Conservation (phyloP, 2,797 vertebrate species). For the Pogonophryne albipinna region DNA sequence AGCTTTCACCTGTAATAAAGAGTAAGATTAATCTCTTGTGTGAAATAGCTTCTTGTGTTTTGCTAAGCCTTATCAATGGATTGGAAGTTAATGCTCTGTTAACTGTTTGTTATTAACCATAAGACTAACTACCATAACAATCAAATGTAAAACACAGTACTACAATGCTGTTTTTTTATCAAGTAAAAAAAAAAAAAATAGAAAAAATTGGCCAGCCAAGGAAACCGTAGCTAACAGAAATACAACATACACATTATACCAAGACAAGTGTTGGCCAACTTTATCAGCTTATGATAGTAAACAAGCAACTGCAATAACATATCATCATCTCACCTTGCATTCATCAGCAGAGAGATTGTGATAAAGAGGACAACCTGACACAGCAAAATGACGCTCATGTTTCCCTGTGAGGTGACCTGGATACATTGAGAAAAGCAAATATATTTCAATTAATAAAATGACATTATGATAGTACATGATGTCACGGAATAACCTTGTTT, state of each 20-base stretch:
- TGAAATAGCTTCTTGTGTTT: background rate
- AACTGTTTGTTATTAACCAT: background rate
- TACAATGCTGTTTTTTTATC: background rate
- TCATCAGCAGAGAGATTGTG: slow-evolving; percentile 98
- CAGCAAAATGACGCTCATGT: slow-evolving; percentile 97
- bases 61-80: background rate
- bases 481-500: background rate
- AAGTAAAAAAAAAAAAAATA: background rate
- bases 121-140: background rate
- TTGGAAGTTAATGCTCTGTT: background rate
- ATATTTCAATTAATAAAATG: background rate
- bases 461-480: background rate
- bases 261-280: background rate
- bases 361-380: slow-evolving; percentile 97
- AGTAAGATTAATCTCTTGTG: background rate
- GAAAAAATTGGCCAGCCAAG: background rate
- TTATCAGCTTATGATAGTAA: background rate
- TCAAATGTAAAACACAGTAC: background rate
- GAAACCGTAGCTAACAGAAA: background rate
- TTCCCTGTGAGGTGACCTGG: slow-evolving; percentile 97
- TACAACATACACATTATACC: background rate
- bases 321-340: slow-evolving; percentile 89
- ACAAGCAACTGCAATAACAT: background rate
- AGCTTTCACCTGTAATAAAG: slow-evolving; percentile 91
- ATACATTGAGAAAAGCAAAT: background rate